phyloP scores from a whole-genome alignment of 2,888 invertebrate genomes.

The Timema cristinae region DNA sequence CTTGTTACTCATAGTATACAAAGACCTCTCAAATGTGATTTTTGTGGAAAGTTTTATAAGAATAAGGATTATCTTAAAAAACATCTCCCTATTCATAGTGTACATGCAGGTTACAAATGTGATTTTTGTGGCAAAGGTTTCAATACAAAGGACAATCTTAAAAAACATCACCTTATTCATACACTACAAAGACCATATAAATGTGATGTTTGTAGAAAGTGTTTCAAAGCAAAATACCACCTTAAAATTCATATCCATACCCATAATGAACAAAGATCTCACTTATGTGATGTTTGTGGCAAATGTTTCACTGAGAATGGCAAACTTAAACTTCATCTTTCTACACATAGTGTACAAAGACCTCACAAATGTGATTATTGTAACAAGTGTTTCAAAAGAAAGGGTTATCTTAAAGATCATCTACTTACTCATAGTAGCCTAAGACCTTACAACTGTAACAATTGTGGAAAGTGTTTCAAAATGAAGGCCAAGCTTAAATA shows the following conservation, averaged over 20 bases:
- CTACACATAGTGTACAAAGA: too few relatives aligned
- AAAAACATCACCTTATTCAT: background rate
- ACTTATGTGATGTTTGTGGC: background rate
- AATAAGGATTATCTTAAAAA: background rate
- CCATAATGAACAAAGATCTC: background rate
- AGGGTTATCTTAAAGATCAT: background rate
- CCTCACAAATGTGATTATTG: too few relatives aligned
- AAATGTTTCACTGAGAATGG: background rate
- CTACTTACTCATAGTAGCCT: slow-evolving; percentile 4
- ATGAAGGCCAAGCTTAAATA: too few relatives aligned
- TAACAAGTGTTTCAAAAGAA: too few relatives aligned
- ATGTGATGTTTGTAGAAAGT: slow-evolving; percentile 10
- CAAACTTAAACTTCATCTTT: background rate
- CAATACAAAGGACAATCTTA: background rate
- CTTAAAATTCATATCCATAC: background rate
- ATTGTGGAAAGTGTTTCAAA: slow-evolving; percentile 11
- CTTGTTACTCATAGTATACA: too few relatives aligned
- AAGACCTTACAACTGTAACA: slow-evolving; percentile 1
- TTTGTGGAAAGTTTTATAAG: slow-evolving; percentile 4
- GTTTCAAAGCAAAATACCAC: background rate
- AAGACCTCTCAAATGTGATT: background rate
- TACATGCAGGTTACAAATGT: background rate
- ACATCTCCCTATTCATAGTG: slow-evolving; percentile 1
- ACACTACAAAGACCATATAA: background rate
- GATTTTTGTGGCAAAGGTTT: background rate